Conservation (phyloP, 2,888 invertebrate genomes). For the Atrina japonica region DNA sequence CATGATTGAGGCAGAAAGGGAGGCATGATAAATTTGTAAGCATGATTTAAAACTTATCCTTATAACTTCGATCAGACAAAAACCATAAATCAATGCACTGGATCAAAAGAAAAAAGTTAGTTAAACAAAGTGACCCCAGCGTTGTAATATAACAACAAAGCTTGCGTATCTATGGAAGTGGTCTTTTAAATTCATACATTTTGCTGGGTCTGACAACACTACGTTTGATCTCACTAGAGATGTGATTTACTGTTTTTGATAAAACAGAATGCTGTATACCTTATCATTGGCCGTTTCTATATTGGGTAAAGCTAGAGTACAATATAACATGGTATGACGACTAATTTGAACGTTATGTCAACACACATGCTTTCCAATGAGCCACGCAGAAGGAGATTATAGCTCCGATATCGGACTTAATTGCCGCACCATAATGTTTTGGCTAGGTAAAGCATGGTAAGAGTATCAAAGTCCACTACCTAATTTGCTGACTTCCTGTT, state of each 20-base stretch:
- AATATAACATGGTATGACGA: slow-evolving; percentile 10
- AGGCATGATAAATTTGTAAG: not conserved
- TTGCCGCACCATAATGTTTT: slow-evolving; percentile 26
- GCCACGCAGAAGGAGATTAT: slow-evolving; percentile 16
- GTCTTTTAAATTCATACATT: slow-evolving; percentile 47
- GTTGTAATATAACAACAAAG: slow-evolving; percentile 29
- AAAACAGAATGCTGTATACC: slow-evolving; percentile 35
- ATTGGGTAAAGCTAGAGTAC: slow-evolving; percentile 21
- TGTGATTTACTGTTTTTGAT: slow-evolving; percentile 43
- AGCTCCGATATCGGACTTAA: slow-evolving; percentile 11
- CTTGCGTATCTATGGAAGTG: slow-evolving; percentile 17
- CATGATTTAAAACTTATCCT: slow-evolving; percentile 23
- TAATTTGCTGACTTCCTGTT: too few species aligned
- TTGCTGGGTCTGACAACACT: slow-evolving; percentile 38
- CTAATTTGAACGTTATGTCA: slow-evolving; percentile 15
- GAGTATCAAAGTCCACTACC: slow-evolving; percentile 18
- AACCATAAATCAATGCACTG: slow-evolving; percentile 32
- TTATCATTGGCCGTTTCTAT: slow-evolving; percentile 38
- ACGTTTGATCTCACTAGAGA: slow-evolving; percentile 39
- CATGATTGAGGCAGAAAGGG: too few species aligned
- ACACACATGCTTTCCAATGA: slow-evolving; percentile 25
- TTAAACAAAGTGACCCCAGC: slow-evolving; percentile 23
- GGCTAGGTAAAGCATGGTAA: not conserved
- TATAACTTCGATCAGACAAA: slow-evolving; percentile 21
- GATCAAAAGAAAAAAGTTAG: slow-evolving; percentile 35